Conservation (phyloP, 2,113 vertebrate species). For the Ardeotis arabs region DNA sequence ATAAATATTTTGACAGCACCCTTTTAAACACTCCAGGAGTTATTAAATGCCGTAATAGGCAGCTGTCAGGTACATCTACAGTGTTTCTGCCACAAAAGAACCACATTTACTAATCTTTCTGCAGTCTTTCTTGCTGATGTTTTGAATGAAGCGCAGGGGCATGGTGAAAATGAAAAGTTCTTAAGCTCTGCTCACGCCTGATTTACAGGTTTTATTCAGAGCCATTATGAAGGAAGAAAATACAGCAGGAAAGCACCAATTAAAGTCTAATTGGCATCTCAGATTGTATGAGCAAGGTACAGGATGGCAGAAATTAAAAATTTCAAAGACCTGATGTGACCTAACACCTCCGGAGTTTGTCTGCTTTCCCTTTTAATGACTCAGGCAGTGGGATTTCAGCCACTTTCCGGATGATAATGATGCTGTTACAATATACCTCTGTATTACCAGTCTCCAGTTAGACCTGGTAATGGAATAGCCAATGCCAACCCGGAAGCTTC, state of each 20-base stretch:
- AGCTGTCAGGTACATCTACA: constrained; percentile 47
- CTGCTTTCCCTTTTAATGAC: neutral
- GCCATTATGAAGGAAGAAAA: neutral
- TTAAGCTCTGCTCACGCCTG: neutral
- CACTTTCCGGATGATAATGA: neutral
- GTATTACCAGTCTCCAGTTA: neutral
- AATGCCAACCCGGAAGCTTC: neutral
- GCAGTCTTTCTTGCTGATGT: neutral
- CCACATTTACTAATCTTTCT: constrained; percentile 42
- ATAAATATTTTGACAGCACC: constrained; percentile 57
- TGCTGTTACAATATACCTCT: neutral
- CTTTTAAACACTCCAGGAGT: constrained; percentile 5
- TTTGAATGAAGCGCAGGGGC: neutral
- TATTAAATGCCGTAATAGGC: constrained; percentile 34
- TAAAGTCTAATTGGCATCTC: constrained; percentile 11
- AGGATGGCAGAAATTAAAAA: neutral
- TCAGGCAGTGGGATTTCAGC: neutral
- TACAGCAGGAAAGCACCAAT: neutral
- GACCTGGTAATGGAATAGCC: neutral
- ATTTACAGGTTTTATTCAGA: constrained; percentile 1
- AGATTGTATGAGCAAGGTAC: neutral
- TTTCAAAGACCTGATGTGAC: neutral
- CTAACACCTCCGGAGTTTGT: neutral
- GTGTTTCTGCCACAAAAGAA: constrained; percentile 27
- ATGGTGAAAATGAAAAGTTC: constrained; percentile 1